These are phyloP conservation scores for Psix sp. DNA, from an alignment of 1,140 invertebrate species.

Conservation along the genomic window DNA sequence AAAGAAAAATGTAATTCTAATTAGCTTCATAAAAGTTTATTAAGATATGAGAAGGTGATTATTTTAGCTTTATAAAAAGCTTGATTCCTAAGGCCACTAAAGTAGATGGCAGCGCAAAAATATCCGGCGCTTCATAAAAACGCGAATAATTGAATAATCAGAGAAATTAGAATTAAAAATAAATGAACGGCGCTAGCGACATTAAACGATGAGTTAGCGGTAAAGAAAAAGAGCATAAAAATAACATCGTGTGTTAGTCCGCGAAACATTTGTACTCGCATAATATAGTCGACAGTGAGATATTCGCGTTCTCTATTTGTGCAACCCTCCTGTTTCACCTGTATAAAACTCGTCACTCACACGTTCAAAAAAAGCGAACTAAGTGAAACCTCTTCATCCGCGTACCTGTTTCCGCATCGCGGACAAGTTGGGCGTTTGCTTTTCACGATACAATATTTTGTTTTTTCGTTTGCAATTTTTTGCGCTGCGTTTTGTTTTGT, in stretches of 20 bases:
- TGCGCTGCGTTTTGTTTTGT: constrained; percentile 21
- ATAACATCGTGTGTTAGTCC: constrained; percentile 25
- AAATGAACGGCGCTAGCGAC: not conserved
- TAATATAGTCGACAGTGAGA: constrained; percentile 50
- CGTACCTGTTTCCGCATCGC: constrained; percentile 39
- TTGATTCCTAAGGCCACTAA: too few species aligned
- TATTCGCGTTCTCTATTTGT: constrained; percentile 47
- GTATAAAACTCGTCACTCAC: constrained; percentile 45
- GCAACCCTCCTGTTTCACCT: constrained; percentile 19
- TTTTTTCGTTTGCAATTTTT: constrained; percentile 9
- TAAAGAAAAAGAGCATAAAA: constrained; percentile 16
- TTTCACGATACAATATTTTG: constrained; percentile 43
- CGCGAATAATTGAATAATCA: too few species aligned
- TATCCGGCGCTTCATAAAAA: too few species aligned
- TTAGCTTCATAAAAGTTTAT: too few species aligned
- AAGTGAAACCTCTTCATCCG: constrained; percentile 57
- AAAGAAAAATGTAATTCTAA: too few species aligned
- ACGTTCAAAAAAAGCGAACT: constrained; percentile 31
- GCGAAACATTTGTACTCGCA: constrained; percentile 45
- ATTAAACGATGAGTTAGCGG: not conserved
- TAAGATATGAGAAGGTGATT: too few species aligned
- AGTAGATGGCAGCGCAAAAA: too few species aligned
- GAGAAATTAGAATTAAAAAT: constrained; percentile 10
- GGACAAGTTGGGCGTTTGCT: constrained; percentile 37
- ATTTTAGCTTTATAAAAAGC: too few species aligned